Conservation (phyloP, 1,140 invertebrate species). For the Mizuhopecten yessoensis region DNA sequence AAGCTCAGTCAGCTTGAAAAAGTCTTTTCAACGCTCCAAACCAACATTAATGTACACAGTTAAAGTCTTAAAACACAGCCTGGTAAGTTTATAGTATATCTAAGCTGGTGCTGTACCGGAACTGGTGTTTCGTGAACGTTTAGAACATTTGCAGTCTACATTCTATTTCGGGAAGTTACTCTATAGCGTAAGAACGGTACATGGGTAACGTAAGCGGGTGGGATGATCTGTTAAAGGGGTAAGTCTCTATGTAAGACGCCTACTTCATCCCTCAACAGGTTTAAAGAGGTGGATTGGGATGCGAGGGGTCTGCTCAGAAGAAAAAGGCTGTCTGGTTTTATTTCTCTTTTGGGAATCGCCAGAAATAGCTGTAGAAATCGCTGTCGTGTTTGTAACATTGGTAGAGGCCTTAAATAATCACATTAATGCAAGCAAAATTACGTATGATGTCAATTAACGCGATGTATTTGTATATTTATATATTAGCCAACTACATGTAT, state of each 20-base stretch:
- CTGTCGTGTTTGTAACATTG: background rate
- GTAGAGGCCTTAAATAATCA: background rate
- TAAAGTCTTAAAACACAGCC: background rate
- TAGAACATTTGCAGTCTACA: background rate
- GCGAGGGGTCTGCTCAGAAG: background rate
- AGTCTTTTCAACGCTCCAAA: background rate
- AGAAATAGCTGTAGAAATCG: no score
- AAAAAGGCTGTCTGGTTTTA: background rate
- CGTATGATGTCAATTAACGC: background rate
- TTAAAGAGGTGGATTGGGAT: background rate
- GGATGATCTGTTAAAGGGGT: slow-evolving; percentile 25
- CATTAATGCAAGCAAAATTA: background rate
- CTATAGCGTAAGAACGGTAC: background rate
- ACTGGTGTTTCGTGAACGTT: background rate
- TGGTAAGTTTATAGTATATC: background rate
- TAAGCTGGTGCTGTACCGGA: background rate
- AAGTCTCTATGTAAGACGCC: background rate
- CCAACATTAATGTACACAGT: background rate
- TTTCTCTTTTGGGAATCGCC: no score
- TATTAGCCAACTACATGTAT: no score
- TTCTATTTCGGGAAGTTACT: background rate
- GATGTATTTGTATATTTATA: background rate
- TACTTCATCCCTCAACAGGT: background rate
- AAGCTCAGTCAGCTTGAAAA: background rate
- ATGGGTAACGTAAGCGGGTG: background rate